phyloP scores from a whole-genome alignment of 2,888 invertebrate species.

The Cephonodes hylas region DNA sequence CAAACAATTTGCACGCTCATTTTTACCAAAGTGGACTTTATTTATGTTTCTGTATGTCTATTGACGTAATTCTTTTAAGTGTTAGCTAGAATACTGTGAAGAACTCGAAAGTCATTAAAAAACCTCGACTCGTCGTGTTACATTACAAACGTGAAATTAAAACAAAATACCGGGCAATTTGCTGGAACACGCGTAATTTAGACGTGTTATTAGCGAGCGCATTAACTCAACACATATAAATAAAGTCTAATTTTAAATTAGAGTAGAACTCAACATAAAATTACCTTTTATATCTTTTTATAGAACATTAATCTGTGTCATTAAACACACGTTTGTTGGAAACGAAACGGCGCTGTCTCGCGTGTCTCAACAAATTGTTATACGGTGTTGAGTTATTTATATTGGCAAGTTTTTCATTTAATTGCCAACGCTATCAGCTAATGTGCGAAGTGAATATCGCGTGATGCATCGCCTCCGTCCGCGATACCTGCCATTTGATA shows the following conservation, averaged over 20 bases:
- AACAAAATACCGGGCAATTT: neutral
- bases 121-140: neutral
- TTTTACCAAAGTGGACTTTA: too few relatives aligned
- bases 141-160: neutral
- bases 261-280: neutral
- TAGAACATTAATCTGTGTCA: neutral
- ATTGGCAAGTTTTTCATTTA: slow-evolving; percentile 20
- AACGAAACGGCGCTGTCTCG: neutral
- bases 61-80: neutral
- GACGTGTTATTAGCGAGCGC: neutral
- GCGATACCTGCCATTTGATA: slow-evolving; percentile 16
- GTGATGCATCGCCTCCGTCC: slow-evolving; percentile 31
- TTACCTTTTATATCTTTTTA: neutral
- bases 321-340: neutral
- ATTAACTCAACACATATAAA: neutral
- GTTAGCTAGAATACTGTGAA: neutral
- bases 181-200: neutral
- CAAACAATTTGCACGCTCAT: too few relatives aligned
- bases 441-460: slow-evolving; percentile 20
- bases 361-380: slow-evolving; percentile 10
- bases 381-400: slow-evolving; percentile 21
- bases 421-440: slow-evolving; percentile 17
- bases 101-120: neutral
- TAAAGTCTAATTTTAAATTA: slow-evolving; percentile 3
- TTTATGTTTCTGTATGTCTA: neutral